Conservation (phyloP, 2,113 vertebrate species). For the Neolamprologus cancellatus region DNA sequence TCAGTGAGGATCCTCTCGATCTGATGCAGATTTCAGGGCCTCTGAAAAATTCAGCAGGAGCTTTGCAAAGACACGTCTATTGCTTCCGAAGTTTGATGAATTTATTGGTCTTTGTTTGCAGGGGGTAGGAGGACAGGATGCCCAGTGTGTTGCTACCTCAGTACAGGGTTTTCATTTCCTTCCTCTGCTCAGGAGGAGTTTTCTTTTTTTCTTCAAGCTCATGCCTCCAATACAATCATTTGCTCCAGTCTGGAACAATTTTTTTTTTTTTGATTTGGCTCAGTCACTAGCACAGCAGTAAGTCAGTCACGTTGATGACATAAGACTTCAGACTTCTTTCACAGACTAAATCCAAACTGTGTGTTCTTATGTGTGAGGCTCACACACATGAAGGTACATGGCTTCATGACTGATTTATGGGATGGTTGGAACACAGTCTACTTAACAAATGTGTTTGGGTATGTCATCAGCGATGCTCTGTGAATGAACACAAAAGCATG, state of each 20-base stretch:
- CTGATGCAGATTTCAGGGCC: slow-evolving; percentile 54
- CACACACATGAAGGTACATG: neutral
- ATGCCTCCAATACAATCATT: neutral
- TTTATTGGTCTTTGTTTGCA: neutral
- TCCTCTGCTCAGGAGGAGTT: neutral
- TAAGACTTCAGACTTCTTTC: neutral
- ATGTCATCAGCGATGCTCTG: neutral
- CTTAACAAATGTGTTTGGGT: neutral
- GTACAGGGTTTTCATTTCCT: neutral
- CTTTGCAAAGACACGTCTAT: slow-evolving; percentile 23
- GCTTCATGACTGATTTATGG: neutral
- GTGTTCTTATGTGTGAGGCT: neutral
- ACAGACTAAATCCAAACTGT: neutral
- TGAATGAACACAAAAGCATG: neutral
- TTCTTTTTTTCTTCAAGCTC: neutral
- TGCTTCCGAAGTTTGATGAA: slow-evolving; percentile 16
- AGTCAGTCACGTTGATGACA: neutral
- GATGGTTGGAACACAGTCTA: neutral
- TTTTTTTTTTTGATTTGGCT: neutral
- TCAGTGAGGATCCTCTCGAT: slow-evolving; percentile 40
- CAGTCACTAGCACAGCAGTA: neutral
- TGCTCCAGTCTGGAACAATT: neutral
- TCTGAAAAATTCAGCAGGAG: neutral
- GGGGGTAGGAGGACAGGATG: neutral
- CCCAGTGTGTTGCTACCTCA: neutral